Evolutionary conservation across 2,797 vertebrate species (phyloP).

Genomic region (Ctenopoma kingsleyae): DNA sequence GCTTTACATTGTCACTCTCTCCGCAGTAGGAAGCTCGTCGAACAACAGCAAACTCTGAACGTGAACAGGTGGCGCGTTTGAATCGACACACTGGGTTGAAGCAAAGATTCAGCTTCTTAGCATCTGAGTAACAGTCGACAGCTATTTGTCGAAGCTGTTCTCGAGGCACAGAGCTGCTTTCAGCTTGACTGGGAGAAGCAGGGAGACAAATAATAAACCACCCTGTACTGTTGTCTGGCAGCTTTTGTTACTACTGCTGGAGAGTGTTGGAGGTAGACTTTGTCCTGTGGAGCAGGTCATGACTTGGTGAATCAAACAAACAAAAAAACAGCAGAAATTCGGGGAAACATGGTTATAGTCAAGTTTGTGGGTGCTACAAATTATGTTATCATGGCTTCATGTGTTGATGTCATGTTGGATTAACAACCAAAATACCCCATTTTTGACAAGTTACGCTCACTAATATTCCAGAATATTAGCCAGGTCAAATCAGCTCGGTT

Average conservation of each 20-base stretch:
- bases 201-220: background rate
- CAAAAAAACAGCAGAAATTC: background rate
- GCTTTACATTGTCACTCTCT: conserved; percentile 58
- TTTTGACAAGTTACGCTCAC: background rate
- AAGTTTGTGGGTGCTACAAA: background rate
- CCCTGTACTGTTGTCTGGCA: conserved; percentile 36
- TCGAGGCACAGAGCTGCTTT: background rate
- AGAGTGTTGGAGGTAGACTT: conserved; percentile 73
- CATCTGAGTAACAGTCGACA: background rate
- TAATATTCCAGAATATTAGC: background rate
- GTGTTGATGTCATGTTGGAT: conserved; percentile 26
- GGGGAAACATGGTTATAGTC: background rate
- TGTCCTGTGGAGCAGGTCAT: conserved; percentile 51
- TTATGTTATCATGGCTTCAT: background rate
- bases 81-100: conserved; percentile 16
- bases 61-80: conserved; percentile 2
- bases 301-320: conserved; percentile 4
- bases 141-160: conserved; percentile 1
- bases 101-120: conserved; percentile 26
- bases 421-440: conserved; percentile 10
- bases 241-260: conserved; percentile 39
- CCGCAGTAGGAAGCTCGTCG: conserved; percentile 29
- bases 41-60: conserved; percentile 30
- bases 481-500: conserved; percentile 7
- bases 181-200: background rate